A percentile compares a stretch with the other conserved stretches of the same genome.
phyloP scores from a whole-genome alignment of 1,140 invertebrate species.

The Lerema accius region DNA sequence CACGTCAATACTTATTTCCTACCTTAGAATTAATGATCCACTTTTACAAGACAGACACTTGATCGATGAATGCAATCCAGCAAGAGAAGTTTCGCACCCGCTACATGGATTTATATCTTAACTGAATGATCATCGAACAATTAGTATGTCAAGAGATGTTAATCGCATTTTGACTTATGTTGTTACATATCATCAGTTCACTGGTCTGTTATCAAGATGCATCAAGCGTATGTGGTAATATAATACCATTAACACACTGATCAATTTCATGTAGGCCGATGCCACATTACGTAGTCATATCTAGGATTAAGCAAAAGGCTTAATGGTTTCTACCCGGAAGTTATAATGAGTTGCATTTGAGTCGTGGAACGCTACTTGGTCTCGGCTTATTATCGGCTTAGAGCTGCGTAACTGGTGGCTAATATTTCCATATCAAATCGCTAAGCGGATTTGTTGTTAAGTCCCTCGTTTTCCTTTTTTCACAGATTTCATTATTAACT shows the following conservation, averaged over 20 bases:
- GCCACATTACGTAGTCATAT: conserved; percentile 15
- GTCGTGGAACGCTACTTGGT: conserved; percentile 8
- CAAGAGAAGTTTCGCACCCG: conserved; percentile 1
- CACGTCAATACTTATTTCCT: not conserved
- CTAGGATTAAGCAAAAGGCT: conserved; percentile 8
- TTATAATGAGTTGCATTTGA: conserved; percentile 16
- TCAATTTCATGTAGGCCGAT: conserved; percentile 15
- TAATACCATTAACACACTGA: conserved; percentile 1
- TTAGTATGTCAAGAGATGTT: conserved; percentile 3
- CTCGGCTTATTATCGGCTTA: not conserved
- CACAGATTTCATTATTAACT: too few species aligned
- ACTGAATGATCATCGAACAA: conserved; percentile 12
- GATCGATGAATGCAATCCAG: conserved; percentile 4
- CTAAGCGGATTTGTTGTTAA: too few species aligned
- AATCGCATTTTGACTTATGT: conserved; percentile 1
- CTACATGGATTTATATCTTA: conserved; percentile 1
- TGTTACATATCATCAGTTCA: conserved; percentile 15
- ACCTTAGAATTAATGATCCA: not conserved
- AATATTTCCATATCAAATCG: not conserved
- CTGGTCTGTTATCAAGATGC: conserved; percentile 3
- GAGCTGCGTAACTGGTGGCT: not conserved
- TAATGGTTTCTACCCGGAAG: conserved; percentile 16
- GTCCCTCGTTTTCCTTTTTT: too few species aligned
- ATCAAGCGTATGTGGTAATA: conserved; percentile 22
- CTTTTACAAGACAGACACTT: conserved; percentile 7